Evolutionary conservation across 2,888 invertebrate genomes (phyloP), one percentile per base, ranked within the genome.

Genomic region (Harmothoe impar): DNA sequence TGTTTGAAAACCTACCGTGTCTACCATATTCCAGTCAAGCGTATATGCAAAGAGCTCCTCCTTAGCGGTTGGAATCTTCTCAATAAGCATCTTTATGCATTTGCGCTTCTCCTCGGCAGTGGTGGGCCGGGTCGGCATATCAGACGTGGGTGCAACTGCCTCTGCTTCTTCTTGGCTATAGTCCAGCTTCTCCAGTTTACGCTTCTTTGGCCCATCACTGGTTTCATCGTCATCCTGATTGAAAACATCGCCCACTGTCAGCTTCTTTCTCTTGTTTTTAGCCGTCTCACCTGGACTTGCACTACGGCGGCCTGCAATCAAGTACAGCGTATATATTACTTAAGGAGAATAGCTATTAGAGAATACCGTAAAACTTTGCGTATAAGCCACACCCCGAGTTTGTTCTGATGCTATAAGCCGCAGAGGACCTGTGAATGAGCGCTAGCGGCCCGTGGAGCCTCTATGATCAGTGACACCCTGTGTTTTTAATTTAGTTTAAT

Each of bases 51-150:
- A 99, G 93, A 99, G 97, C 94, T 98, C 98, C 92, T 98, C 98
- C 96, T 99, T 99, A 95, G 98, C 98, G 15, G 99, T 99, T 91
- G 99, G 99, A 95, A 99, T 99, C 96, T 98, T 98, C 96, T 99
- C 99, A 95, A 99, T 99, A 93, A 99, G 97, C 92, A 98, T 98
- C 96, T 99, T 99, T 94, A 99, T 99, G 96, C 98, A 98, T 94
- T 98, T 98, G 91, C 99, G 97, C 96, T 99, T 99, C 96, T 99
- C 99, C 96, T 99, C 99, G 91, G 95, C 94, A n/a, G 95, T 94
- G 3, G 94, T 93, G 68, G 94, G 93, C 33, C 90, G 90, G 25
- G 78, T 54, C 5, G 90, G 77, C 10, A 90, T 56, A 20, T 78
- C 78, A 5, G 25, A 25, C 43, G n/a, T 15, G 35, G 68, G 29